Evolutionary conservation across 2,797 vertebrate genomes (phyloP), one percentile per base, ranked within the genome.

Genomic region (Meriones psammophilus): DNA sequence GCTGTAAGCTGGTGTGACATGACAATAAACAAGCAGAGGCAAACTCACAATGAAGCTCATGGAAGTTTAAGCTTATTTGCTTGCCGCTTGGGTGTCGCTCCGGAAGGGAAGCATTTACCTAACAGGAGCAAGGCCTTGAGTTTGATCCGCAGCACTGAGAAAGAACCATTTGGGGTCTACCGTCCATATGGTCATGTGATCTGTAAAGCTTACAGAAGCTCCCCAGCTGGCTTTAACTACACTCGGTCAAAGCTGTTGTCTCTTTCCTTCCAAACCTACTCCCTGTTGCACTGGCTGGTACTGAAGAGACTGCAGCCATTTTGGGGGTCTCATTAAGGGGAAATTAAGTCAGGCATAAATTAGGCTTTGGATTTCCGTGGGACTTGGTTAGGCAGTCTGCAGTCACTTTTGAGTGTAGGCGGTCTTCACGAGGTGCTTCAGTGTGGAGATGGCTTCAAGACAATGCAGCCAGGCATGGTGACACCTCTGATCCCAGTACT

Each of bases 361-460:
- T 10, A 56, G 42, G 39, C 28, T 81, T 68, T 93, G 39, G 10
- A 12, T 8, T 54, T 39, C 83, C 39, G 5, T 0, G 62, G 50
- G 26, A 2, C 39, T 6, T 71, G 88, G 28, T 50, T 24, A 46
- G 26, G 68, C 5, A 36, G 12, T 39, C 56, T 74, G 64, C 56
- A 15, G 62, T 81, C 62, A 13, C 10, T 93, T 36, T 17, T 18
- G 4, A n/a, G 13, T 36, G 0, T 54, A 17, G 10, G 69, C 50
- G 10, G 13, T 54, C 42, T 80, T n/a, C 17, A 54, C 13, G 66
- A 50, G 69, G 36, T 83, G 20, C 42, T 39, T 74, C 60, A 0
- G 24, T 50, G 77, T 64, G 50, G 91, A 74, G 83, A 68, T 9
- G 84, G 74, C 80, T 92, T 69, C 89, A 46, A 79, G 46, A 42